A percentile compares a stretch with the other conserved stretches of the same genome.
Conservation (phyloP, 2,797 vertebrate species). For the Furcifer pardalis region DNA sequence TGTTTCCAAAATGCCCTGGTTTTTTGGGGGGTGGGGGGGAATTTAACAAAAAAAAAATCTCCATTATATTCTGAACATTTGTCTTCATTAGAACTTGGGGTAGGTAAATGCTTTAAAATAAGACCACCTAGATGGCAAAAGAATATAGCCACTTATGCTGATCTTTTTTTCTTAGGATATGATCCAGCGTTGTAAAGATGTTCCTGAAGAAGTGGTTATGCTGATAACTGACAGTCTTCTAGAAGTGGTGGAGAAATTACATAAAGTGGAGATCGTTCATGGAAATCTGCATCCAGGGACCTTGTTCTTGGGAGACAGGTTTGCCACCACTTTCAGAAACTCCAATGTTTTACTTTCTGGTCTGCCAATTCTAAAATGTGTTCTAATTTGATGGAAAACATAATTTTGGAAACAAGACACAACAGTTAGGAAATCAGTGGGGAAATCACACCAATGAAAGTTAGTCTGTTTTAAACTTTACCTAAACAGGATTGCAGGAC, state of each 20-base stretch:
- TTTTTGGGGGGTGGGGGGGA: too few relatives aligned
- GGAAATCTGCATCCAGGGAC: conserved; percentile 76
- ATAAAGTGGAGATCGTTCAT: conserved; percentile 78
- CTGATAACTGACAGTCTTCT: conserved; percentile 75
- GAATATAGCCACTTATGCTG: background rate
- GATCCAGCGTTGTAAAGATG: conserved; percentile 60
- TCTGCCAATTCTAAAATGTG: background rate
- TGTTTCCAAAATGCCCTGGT: background rate
- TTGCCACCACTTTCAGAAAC: conserved; percentile 38
- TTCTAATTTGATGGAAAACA: background rate
- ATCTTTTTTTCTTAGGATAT: conserved; percentile 70
- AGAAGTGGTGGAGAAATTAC: conserved; percentile 76
- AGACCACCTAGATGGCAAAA: background rate
- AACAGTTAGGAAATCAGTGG: background rate
- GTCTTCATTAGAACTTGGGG: too few relatives aligned
- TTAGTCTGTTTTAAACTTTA: background rate
- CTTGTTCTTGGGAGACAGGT: conserved; percentile 80
- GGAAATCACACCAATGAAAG: background rate
- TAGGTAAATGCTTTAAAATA: too few relatives aligned
- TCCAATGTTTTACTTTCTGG: background rate
- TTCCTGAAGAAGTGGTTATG: conserved; percentile 63
- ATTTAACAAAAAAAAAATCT: background rate
- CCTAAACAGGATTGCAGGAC: background rate
- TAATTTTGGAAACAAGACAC: background rate
- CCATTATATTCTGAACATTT: too few relatives aligned